Evolutionary conservation across 1,140 invertebrate species (phyloP).

Genomic region (Pollicipes pollicipes): DNA sequence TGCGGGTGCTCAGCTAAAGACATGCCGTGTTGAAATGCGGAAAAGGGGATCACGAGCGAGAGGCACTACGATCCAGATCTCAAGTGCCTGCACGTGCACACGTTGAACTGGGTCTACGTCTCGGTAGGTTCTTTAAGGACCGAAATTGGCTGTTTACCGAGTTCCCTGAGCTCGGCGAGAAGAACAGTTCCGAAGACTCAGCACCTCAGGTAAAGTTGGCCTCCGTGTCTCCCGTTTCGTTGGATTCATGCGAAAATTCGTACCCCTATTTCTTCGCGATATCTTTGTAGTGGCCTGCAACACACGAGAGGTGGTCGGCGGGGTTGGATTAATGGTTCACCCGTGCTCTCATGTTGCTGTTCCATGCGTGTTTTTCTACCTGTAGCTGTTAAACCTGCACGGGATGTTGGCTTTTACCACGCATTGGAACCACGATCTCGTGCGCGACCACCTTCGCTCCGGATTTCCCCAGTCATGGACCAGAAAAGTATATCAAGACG

Average conservation of each 20-base stretch:
- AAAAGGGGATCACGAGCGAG: not conserved
- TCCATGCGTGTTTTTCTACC: too few species aligned
- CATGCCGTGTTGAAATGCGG: not conserved
- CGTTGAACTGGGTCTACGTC: too few species aligned
- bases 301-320: too few species aligned
- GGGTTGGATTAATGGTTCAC: too few species aligned
- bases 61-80: not conserved
- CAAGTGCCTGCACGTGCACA: too few species aligned
- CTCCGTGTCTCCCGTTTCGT: conserved; percentile 10
- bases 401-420: too few species aligned
- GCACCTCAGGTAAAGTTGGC: conserved; percentile 21
- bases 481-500: not conserved
- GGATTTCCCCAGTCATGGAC: not conserved
- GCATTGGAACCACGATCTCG: too few species aligned
- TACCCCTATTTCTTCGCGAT: not conserved
- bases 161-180: conserved; percentile 67
- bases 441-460: not conserved
- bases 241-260: conserved; percentile 7
- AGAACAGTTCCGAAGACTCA: conserved; percentile 18
- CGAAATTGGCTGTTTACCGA: conserved; percentile 95
- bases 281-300: not conserved
- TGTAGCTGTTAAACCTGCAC: too few species aligned
- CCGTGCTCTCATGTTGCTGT: too few species aligned
- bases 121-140: conserved; percentile 87
- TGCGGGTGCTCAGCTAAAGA: too few species aligned